Percentiles rank a stretch among this genome's conserved stretches.
These are phyloP conservation scores for Autographa pulchrina DNA, from an alignment of 2,888 invertebrate genomes.

Conservation along the genomic window DNA sequence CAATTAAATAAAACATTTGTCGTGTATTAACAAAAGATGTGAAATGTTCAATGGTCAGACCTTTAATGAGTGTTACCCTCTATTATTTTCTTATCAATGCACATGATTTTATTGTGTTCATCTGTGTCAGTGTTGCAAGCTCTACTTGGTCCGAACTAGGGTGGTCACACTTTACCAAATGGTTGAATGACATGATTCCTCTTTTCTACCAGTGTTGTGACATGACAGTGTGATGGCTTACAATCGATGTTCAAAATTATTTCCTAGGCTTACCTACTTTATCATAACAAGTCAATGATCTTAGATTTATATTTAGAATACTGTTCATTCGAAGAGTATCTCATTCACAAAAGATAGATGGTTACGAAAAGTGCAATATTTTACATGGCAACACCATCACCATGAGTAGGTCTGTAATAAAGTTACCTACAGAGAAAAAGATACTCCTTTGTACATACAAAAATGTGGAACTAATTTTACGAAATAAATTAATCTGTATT, in stretches of 20 bases:
- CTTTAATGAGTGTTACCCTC: conserved; percentile 66
- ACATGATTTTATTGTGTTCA: conserved; percentile 70
- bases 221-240: conserved; percentile 79
- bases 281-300: conserved; percentile 65
- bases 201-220: conserved; percentile 66
- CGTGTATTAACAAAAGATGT: conserved; percentile 65
- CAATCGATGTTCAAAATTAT: conserved; percentile 59
- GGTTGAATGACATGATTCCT: conserved; percentile 66
- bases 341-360: conserved; percentile 63
- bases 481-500: conserved; percentile 32
- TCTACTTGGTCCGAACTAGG: conserved; percentile 77
- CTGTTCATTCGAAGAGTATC: conserved; percentile 72
- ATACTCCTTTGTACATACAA: conserved; percentile 76
- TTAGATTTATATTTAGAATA: conserved; percentile 60
- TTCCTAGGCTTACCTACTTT: conserved; percentile 67
- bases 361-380: conserved; percentile 46
- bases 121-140: conserved; percentile 85
- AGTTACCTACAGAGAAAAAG: conserved; percentile 69
- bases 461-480: conserved; percentile 66
- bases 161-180: conserved; percentile 76
- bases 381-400: conserved; percentile 61
- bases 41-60: conserved; percentile 62
- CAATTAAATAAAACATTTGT: conserved; percentile 60
- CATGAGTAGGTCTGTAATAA: conserved; percentile 32
- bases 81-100: conserved; percentile 41